phyloP scores from a whole-genome alignment of 2,797 vertebrate genomes.

The Chiloscyllium punctatum region DNA sequence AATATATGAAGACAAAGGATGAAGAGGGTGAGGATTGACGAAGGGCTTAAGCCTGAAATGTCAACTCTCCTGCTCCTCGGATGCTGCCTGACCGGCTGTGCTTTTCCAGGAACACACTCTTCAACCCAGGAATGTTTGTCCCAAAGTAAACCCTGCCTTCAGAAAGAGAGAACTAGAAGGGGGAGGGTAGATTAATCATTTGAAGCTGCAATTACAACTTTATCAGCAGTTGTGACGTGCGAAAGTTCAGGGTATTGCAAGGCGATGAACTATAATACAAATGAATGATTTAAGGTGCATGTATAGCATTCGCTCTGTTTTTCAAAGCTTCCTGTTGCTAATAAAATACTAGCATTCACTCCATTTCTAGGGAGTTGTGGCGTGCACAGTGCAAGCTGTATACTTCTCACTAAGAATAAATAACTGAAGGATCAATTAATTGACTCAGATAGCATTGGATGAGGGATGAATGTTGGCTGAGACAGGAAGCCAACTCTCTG shows the following conservation, averaged over 20 bases:
- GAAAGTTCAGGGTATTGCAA: not conserved
- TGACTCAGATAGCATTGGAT: not conserved
- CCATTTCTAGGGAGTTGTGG: not conserved
- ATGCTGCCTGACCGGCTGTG: too few species aligned
- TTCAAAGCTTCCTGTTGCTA: not conserved
- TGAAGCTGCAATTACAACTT: not conserved
- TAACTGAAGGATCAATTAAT: not conserved
- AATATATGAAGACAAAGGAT: too few species aligned
- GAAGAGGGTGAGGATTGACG: too few species aligned
- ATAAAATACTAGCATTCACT: not conserved
- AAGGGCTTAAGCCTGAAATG: too few species aligned
- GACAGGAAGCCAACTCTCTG: not conserved
- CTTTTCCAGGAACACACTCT: too few species aligned
- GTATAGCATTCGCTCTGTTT: not conserved
- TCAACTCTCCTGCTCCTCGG: too few species aligned
- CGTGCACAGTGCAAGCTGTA: not conserved
- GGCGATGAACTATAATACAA: not conserved
- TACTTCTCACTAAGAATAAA: not conserved
- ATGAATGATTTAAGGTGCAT: not conserved
- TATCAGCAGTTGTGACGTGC: not conserved
- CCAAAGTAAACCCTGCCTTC: not conserved
- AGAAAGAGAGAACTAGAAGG: not conserved
- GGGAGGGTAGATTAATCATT: too few species aligned
- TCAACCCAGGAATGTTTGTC: too few species aligned
- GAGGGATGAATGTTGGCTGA: not conserved